These are phyloP conservation scores for Penaeus indicus DNA, from an alignment of 1,140 invertebrate species.

Conservation along the genomic window DNA sequence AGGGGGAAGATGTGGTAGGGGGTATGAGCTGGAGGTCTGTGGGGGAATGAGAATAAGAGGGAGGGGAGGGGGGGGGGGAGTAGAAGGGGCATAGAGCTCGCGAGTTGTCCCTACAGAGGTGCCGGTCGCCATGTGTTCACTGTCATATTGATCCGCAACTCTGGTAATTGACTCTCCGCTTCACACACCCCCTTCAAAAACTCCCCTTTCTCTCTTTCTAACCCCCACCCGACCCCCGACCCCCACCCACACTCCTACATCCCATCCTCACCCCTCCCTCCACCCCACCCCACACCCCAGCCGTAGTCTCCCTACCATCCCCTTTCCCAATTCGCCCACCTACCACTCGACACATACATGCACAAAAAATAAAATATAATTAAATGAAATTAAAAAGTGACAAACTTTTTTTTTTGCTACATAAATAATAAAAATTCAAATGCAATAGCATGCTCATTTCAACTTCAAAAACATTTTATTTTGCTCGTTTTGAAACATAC, in stretches of 20 bases:
- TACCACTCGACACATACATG: too few species aligned
- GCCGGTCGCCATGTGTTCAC: too few species aligned
- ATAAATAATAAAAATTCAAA: too few species aligned
- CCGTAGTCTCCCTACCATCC: not conserved
- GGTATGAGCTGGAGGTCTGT: not conserved
- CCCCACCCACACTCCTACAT: not conserved
- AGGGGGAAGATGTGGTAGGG: not conserved
- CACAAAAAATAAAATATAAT: too few species aligned
- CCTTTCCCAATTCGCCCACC: not conserved
- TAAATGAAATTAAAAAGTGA: too few species aligned
- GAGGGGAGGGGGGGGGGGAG: not conserved
- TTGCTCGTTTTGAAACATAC: too few species aligned
- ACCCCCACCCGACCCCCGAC: not conserved
- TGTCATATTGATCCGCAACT: conserved; percentile 28
- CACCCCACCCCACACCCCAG: not conserved
- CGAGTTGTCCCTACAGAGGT: too few species aligned
- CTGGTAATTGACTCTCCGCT: not conserved
- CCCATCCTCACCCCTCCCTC: not conserved
- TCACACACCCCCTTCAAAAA: conserved; percentile 1
- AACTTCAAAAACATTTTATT: too few species aligned
- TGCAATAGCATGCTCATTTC: too few species aligned
- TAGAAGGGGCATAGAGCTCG: too few species aligned
- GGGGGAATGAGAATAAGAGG: not conserved
- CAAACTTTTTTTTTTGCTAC: too few species aligned
- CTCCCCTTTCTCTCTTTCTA: not conserved